Evolutionary conservation across 2,888 invertebrate species (phyloP).

Genomic region (Ypsolopha scabrella): DNA sequence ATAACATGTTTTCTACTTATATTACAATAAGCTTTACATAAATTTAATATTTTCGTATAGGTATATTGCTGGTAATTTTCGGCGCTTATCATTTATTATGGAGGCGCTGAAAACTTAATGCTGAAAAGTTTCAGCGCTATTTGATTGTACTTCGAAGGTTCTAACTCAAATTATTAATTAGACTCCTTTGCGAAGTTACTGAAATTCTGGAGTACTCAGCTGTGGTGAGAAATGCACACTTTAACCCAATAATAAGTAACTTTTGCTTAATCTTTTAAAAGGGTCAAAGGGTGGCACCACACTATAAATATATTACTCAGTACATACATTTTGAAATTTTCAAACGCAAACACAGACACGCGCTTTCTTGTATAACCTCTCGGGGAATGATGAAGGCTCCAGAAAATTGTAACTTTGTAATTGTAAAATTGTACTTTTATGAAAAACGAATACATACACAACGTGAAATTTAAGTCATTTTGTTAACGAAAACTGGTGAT

Average conservation of each 20-base stretch:
- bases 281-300: background rate
- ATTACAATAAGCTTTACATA: background rate
- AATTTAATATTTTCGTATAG: background rate
- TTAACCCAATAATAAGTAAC: background rate
- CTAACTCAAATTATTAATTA: constrained; percentile 1
- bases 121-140: background rate
- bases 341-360: too few species aligned
- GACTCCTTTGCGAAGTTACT: background rate
- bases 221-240: background rate
- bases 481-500: too few species aligned
- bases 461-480: too few species aligned
- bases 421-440: too few species aligned
- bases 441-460: too few species aligned
- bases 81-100: background rate
- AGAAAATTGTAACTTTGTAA: too few species aligned
- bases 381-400: too few species aligned
- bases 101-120: background rate
- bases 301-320: too few species aligned
- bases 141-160: constrained; percentile 1
- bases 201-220: background rate
- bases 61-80: background rate
- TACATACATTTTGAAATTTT: too few species aligned
- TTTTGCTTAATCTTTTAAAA: background rate
- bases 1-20: too few species aligned
- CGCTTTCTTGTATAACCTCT: too few species aligned